Percentiles rank a stretch among this genome's conserved stretches.
phyloP scores from a whole-genome alignment of 2,113 vertebrate genomes.

The Hoplias malabaricus region DNA sequence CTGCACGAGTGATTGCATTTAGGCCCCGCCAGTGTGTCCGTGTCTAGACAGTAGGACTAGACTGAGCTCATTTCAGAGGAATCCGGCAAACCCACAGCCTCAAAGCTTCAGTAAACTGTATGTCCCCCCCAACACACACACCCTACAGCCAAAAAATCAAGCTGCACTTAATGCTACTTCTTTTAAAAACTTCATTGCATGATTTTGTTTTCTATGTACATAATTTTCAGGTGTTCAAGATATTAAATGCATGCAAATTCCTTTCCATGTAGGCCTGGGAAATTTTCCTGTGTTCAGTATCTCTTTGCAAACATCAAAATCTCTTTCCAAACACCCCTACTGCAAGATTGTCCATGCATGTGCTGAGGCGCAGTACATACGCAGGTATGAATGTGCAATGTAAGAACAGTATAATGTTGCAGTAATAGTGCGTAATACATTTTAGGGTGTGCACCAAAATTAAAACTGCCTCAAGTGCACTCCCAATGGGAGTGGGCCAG shows the following conservation, averaged over 20 bases:
- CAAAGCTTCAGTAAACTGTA: constrained; percentile 1
- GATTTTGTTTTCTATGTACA: not conserved
- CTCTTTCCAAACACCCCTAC: constrained; percentile 31
- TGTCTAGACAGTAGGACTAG: constrained; percentile 69
- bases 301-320: constrained; percentile 18
- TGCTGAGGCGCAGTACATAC: not conserved
- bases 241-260: not conserved
- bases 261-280: not conserved
- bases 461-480: constrained; percentile 11
- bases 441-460: constrained; percentile 26
- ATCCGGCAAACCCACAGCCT: constrained; percentile 64
- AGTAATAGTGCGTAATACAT: constrained; percentile 25
- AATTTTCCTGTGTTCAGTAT: constrained; percentile 5
- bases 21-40: constrained; percentile 50
- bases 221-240: not conserved
- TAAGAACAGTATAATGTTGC: constrained; percentile 13
- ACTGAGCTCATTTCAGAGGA: constrained; percentile 68
- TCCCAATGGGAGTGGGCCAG: not conserved
- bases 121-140: constrained; percentile 50
- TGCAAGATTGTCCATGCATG: constrained; percentile 18
- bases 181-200: not conserved
- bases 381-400: constrained; percentile 9
- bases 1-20: constrained; percentile 27
- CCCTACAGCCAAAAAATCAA: constrained; percentile 52
- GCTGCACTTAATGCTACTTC: constrained; percentile 40